phyloP scores from a whole-genome alignment of 1,140 invertebrate genomes.

The Hirudo medicinalis region DNA sequence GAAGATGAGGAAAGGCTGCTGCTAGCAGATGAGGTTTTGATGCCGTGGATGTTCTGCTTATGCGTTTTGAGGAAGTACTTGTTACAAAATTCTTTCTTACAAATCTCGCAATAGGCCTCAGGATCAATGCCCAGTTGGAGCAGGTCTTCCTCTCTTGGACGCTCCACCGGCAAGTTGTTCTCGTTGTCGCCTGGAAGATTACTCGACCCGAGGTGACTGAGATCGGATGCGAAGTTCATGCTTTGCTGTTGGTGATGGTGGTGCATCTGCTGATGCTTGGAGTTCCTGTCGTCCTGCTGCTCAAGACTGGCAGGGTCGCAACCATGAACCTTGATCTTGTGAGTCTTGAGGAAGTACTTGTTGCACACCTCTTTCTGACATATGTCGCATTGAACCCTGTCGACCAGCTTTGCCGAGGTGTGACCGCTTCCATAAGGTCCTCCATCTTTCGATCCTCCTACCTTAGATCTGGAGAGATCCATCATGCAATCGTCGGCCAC shows the following conservation, averaged over 20 bases:
- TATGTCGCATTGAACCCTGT: slow-evolving; percentile 75
- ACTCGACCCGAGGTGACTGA: not conserved
- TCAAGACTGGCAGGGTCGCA: slow-evolving; percentile 45
- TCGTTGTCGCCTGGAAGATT: slow-evolving; percentile 15
- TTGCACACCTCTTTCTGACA: slow-evolving; percentile 97
- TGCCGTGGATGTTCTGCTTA: slow-evolving; percentile 50
- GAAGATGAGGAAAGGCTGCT: slow-evolving; percentile 4
- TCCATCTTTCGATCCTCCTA: not conserved
- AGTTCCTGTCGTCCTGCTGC: slow-evolving; percentile 12
- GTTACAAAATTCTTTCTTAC: slow-evolving; percentile 48
- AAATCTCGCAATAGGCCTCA: slow-evolving; percentile 73
- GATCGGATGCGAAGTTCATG: slow-evolving; percentile 5
- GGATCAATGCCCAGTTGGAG: slow-evolving; percentile 51
- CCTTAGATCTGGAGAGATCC: slow-evolving; percentile 9
- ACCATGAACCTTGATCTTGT: slow-evolving; percentile 98
- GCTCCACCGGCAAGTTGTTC: slow-evolving; percentile 24
- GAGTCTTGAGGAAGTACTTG: slow-evolving; percentile 98
- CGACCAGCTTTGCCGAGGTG: slow-evolving; percentile 44
- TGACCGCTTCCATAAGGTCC: slow-evolving; percentile 13
- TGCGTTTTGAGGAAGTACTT: slow-evolving; percentile 48
- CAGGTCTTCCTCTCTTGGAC: slow-evolving; percentile 33
- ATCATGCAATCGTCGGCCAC: slow-evolving; percentile 12
- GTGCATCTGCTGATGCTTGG: not conserved
- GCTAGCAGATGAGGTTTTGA: slow-evolving; percentile 20
- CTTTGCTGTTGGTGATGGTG: slow-evolving; percentile 14